Evolutionary conservation across 2,113 vertebrate species (phyloP).

Genomic region (Okapia johnstoni): DNA sequence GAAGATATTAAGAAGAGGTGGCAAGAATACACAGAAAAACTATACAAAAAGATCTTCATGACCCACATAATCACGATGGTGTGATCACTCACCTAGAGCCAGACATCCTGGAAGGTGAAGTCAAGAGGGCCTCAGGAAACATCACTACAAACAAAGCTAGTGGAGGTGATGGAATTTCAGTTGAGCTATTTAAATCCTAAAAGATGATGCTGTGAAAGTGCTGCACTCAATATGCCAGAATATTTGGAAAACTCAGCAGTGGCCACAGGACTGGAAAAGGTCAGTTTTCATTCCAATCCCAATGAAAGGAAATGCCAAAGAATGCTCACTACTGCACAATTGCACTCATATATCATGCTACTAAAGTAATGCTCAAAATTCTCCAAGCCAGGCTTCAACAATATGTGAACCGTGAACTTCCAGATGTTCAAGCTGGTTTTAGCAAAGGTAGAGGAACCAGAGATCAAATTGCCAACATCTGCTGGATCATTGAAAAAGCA

Average conservation of each 20-base stretch:
- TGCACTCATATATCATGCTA: neutral
- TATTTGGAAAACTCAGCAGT: neutral
- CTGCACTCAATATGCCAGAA: neutral
- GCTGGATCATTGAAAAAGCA: too few relatives aligned
- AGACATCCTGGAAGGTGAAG: neutral
- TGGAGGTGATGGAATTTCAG: neutral
- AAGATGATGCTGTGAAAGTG: neutral
- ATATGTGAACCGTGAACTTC: neutral
- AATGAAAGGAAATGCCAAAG: neutral
- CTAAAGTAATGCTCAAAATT: neutral
- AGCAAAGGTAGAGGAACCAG: neutral
- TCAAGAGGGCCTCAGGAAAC: neutral
- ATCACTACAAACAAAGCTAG: neutral
- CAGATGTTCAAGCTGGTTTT: neutral
- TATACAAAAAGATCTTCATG: too few relatives aligned
- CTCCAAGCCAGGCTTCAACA: neutral
- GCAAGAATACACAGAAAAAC: too few relatives aligned
- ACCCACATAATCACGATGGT: fast-evolving
- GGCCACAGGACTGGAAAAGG: neutral
- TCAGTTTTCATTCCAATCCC: neutral
- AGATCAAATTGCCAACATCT: neutral
- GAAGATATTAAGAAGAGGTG: too few relatives aligned
- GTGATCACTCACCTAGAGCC: neutral
- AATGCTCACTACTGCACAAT: neutral
- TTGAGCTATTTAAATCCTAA: neutral